Evolutionary conservation across 64 coral and sea anemone species (phyloP), one percentile per base, ranked within the genome.

Genomic region (Acropora tenuis): DNA sequence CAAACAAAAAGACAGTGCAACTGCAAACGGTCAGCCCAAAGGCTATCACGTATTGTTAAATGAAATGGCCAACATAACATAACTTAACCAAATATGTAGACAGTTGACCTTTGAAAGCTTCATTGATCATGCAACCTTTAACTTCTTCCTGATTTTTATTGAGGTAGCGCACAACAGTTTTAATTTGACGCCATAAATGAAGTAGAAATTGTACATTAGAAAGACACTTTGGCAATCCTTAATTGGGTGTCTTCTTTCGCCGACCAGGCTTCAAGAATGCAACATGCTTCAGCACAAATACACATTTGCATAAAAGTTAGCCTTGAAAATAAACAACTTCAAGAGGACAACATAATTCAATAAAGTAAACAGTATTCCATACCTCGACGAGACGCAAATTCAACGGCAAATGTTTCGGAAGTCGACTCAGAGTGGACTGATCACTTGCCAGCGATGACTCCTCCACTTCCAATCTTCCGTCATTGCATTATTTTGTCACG

Each of bases 401-500:
- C 5, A 71, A n/a, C 9, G 20, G 0, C 69, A 69, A 84, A 67
- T 84, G 61, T 46, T 84, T 69, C 82, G 11, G 13, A 47, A 1
- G 69, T 20, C 1, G 19, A 43, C 63, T 18, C 65, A 69, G 2
- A 18, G 0, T 42, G 45, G 17, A 20, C 13, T 48, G 6, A 69
- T 30, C 6, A 10, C 16, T n/a, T 4, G 30, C 30, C 30, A 30
- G 4, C 12, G 13, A 15, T 43, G 20, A 17, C 60, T 69, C 61
- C 61, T 60, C 82, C 82, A 84, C 71, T 84, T 84, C 1, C 67
- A 47, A 16, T 43, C 61, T 43, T 46, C 68, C 12, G 2, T 44
- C 63, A 49, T 69, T 2, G 18, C 18, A 2, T 48, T 47, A 18
- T 20, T 47, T 71, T 72, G 82, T 84, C 82, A 84, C 82, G 82